A percentile compares a stretch with the other conserved stretches of the same genome.
Evolutionary conservation across 2,113 vertebrate genomes (phyloP).

Genomic region (Pyxicephalus adspersus): DNA sequence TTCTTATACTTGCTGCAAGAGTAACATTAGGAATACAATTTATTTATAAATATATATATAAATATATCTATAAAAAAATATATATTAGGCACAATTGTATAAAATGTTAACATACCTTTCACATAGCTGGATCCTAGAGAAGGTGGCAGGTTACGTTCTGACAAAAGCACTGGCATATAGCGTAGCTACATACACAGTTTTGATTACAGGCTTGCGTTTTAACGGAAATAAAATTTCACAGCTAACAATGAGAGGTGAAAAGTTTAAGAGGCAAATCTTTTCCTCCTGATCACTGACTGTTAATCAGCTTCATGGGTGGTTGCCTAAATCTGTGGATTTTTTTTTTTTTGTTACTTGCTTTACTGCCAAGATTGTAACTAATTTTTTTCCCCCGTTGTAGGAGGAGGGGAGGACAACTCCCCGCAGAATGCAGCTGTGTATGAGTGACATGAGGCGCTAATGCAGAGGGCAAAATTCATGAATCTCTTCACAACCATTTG

Average conservation of each 20-base stretch:
- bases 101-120: constrained; percentile 64
- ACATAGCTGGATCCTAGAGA: constrained; percentile 69
- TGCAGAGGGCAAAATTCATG: constrained; percentile 95
- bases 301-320: constrained; percentile 99
- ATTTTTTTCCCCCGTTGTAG: constrained; percentile 77
- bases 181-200: constrained; percentile 77
- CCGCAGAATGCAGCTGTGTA: constrained; percentile 78
- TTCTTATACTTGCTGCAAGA: neutral
- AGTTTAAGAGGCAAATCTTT: constrained; percentile 99
- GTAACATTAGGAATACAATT: neutral
- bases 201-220: constrained; percentile 85
- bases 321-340: constrained; percentile 90
- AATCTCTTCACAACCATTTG: constrained; percentile 99
- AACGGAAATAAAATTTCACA: constrained; percentile 88
- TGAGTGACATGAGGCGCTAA: constrained; percentile 82
- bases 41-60: neutral
- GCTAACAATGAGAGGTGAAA: constrained; percentile 95
- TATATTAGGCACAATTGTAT: neutral
- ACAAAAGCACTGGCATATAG: constrained; percentile 79
- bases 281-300: constrained; percentile 98
- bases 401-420: constrained; percentile 77
- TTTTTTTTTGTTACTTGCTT: constrained; percentile 76
- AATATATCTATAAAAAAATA: neutral
- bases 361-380: constrained; percentile 88
- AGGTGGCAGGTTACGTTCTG: constrained; percentile 70